A percentile compares a stretch with the other conserved stretches of the same genome.
Evolutionary conservation across 2,888 invertebrate species (phyloP).

Genomic region (Ceraclea dissimilis): DNA sequence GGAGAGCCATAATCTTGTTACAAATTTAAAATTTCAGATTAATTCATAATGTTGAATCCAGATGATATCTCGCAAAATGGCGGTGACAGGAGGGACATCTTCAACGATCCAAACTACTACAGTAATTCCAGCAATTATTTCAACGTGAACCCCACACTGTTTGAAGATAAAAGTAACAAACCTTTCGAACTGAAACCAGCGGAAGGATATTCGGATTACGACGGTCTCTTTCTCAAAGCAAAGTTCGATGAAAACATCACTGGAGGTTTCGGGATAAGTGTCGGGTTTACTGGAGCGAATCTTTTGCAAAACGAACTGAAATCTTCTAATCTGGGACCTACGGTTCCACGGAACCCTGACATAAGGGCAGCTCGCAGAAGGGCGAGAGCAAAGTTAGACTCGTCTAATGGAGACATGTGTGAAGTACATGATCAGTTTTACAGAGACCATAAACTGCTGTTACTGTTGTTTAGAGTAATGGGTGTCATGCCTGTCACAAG

Average conservation of each 20-base stretch:
- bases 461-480: constrained; percentile 53
- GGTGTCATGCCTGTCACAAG: constrained; percentile 60
- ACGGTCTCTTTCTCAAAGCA: background rate
- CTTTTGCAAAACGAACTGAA: constrained; percentile 9
- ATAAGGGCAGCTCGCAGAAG: constrained; percentile 26
- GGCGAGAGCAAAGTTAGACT: constrained; percentile 45
- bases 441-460: constrained; percentile 56
- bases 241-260: background rate
- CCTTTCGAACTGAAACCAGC: background rate
- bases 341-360: background rate
- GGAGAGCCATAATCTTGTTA: too few species aligned
- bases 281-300: constrained; percentile 1
- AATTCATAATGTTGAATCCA: background rate
- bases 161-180: background rate
- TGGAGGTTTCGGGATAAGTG: background rate
- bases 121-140: background rate
- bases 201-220: background rate
- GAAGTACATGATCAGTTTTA: constrained; percentile 61
- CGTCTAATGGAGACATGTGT: constrained; percentile 51
- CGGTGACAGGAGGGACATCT: background rate
- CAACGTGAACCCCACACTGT: background rate
- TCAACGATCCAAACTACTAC: background rate
- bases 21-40: too few species aligned
- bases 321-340: background rate
- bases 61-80: background rate